Conservation (phyloP, 2,113 vertebrate species). For the Apistogramma diplotaenia region DNA sequence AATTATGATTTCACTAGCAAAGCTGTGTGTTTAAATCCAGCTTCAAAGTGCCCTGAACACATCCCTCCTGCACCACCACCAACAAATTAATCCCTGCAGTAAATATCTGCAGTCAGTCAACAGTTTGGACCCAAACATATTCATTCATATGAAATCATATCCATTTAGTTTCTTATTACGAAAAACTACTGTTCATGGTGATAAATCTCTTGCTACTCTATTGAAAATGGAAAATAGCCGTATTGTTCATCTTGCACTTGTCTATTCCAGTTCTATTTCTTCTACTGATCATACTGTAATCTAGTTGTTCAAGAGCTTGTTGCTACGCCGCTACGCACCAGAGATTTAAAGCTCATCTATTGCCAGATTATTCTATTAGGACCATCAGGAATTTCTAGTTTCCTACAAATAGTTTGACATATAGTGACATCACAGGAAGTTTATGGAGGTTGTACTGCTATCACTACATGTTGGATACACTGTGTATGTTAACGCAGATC, state of each 20-base stretch:
- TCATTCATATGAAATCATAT: too few relatives aligned
- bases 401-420: too few relatives aligned
- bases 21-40: background rate
- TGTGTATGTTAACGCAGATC: too few relatives aligned
- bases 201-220: slow-evolving; percentile 10
- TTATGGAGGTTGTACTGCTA: too few relatives aligned
- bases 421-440: too few relatives aligned
- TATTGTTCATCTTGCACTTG: background rate
- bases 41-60: background rate
- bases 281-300: background rate
- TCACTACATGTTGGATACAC: too few relatives aligned
- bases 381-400: too few relatives aligned
- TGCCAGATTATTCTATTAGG: too few relatives aligned
- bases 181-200: background rate
- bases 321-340: too few relatives aligned
- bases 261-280: background rate
- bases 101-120: background rate
- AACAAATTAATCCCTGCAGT: background rate
- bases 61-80: background rate
- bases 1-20: background rate
- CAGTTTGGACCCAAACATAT: too few relatives aligned
- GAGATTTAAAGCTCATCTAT: too few relatives aligned
- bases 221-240: background rate
- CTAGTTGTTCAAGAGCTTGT: background rate
- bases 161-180: background rate